Evolutionary conservation across 1,140 invertebrate genomes (phyloP).

Genomic region (Microplitis mediator): DNA sequence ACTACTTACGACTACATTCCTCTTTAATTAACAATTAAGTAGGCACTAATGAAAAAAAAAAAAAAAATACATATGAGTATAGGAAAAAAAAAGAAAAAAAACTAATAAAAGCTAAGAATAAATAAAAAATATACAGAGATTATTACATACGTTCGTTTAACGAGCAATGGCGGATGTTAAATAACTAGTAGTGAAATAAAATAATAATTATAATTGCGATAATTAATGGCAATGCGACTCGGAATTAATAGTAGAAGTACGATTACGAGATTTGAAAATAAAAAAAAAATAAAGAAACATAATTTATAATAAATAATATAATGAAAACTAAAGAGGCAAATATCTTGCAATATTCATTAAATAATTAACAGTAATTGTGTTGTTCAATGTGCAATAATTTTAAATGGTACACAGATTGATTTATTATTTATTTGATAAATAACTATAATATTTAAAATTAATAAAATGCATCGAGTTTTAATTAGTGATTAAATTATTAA

Average conservation of each 20-base stretch:
- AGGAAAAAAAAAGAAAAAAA: slow-evolving; percentile 37
- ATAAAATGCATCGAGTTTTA: slow-evolving; percentile 19
- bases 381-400: slow-evolving; percentile 57
- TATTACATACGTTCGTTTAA: not conserved
- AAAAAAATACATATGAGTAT: slow-evolving; percentile 35
- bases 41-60: slow-evolving; percentile 54
- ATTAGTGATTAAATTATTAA: slow-evolving; percentile 13
- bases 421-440: slow-evolving; percentile 35
- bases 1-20: slow-evolving; percentile 56
- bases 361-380: slow-evolving; percentile 48
- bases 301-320: slow-evolving; percentile 10
- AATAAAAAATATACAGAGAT: not conserved
- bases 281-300: not conserved
- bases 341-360: slow-evolving; percentile 43
- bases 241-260: slow-evolving; percentile 9
- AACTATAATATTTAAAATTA: not conserved
- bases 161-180: not conserved
- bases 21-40: slow-evolving; percentile 56
- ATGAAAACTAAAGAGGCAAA: slow-evolving; percentile 29
- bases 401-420: slow-evolving; percentile 42
- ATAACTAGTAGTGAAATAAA: not conserved
- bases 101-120: slow-evolving; percentile 18
- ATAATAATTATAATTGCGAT: slow-evolving; percentile 1
- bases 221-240: slow-evolving; percentile 11
- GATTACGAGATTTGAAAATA: not conserved